Evolutionary conservation across 2,113 vertebrate genomes (phyloP).

Genomic region (Crotophaga sulcirostris): DNA sequence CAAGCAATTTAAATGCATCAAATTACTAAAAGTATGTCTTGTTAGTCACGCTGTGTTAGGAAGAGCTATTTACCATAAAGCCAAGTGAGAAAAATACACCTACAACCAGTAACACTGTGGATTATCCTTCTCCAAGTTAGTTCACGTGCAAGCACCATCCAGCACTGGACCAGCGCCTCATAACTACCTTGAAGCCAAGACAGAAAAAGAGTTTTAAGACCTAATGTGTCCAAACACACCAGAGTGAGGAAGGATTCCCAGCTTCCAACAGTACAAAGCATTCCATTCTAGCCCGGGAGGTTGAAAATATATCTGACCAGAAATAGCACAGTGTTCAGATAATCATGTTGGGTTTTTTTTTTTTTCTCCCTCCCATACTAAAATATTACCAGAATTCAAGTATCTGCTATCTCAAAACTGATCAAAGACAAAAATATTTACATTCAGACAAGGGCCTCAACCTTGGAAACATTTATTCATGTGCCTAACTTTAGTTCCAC

Average conservation of each 20-base stretch:
- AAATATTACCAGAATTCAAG: slow-evolving; percentile 43
- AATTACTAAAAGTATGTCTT: not conserved
- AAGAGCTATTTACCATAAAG: not conserved
- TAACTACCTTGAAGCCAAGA: not conserved
- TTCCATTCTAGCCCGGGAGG: slow-evolving; percentile 39
- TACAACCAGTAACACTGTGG: not conserved
- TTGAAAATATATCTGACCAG: slow-evolving; percentile 56
- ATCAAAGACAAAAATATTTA: slow-evolving; percentile 58
- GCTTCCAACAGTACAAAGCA: slow-evolving; percentile 64
- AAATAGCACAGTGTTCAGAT: slow-evolving; percentile 61
- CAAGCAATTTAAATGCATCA: not conserved
- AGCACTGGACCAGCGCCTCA: not conserved
- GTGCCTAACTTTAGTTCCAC: slow-evolving; percentile 20
- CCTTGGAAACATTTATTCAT: slow-evolving; percentile 50
- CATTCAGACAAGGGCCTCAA: slow-evolving; percentile 8
- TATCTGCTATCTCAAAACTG: slow-evolving; percentile 33
- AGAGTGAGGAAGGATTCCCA: slow-evolving; percentile 28
- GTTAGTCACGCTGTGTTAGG: slow-evolving; percentile 12
- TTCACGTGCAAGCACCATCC: not conserved
- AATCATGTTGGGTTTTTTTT: not conserved
- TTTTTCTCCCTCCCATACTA: not conserved
- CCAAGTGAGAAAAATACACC: not conserved
- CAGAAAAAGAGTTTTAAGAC: slow-evolving; percentile 26
- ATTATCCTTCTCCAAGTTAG: not conserved
- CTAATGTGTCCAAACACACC: not conserved